Base-by-base conservation (phyloP, 2,797 vertebrate species). In the Amphiprion clarkii region DNA sequence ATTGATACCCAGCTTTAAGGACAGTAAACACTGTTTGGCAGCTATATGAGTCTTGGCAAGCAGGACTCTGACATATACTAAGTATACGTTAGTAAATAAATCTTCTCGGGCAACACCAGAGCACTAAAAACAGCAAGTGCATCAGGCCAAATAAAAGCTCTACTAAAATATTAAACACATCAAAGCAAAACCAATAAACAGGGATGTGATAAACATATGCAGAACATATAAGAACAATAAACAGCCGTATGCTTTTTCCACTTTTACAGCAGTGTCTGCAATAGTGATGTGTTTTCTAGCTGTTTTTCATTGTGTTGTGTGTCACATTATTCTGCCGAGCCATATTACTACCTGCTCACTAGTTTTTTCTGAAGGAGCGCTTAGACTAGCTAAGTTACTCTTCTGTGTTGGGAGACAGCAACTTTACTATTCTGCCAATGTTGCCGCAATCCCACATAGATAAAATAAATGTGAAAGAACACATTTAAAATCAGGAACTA, bases 361-460 rank as follows among this genome's bases (percentile, higher is more conserved):
- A 23, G 54, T 53, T 48, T 33, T 29, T 62, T 62, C 75, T 44
- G 23, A 27, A 55, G 51, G 70, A 81, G 70, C 59, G 46, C 60
- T 82, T 67, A 70, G 61, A 71, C 88, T 81, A 89, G 62, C 52
- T n/a, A 29, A 58, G 59, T 49, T 54, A 56, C 52, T 61, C 70
- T 42, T 74, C 29, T 61, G 49, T 61, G 75, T 42, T 55, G 33
- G 49, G 64, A 63, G 65, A 74, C 31, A 13, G 33, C 48, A 76
- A 58, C 51, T 74, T 67, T 73, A 80, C 74, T 87, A 69, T 80
- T 76, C 69, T 42, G 60, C 23, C 65, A 74, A 52, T 60, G 57
- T 16, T 76, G 64, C 17, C 76, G 23, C 51, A 67, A 56, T 77
- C 74, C 60, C 70, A 61, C 46, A 77, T 49, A 67, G 33, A 27